Base-by-base conservation (phyloP, 2,888 invertebrate species). In the Hyposoter didymator region DNA sequence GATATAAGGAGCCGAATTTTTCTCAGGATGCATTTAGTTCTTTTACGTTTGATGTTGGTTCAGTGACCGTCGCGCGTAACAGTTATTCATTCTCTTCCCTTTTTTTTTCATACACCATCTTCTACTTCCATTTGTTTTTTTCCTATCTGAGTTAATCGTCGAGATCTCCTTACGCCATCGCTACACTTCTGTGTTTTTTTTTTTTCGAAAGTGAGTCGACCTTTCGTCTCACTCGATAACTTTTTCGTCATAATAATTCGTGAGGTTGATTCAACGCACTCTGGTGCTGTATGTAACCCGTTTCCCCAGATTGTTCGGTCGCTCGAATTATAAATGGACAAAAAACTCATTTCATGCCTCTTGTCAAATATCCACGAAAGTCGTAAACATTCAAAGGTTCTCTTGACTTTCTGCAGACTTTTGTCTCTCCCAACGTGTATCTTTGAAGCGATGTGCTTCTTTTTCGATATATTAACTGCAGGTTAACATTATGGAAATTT, bases 401-500 rank as follows among this genome's bases (percentile, higher is more conserved):
- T 22, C 17, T 39, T 59, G n/a, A 14, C 43, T 73, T 59, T 22
- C 7, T 73, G 19, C 43, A 22, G 6, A 59, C 22, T 59, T n/a
- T 73, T 17, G 22, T 55, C 7, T 10, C 14, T 22, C 6, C 2
- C 22, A 17, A 19, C 8, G 39, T 55, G n/a, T 17, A 47, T 28
- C 62, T 32, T 64, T 35, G 19, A 39, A 43, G n/a, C 6, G 35
- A n/a, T 1, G 39, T 19, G 39, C 8, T 39, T 39, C 39, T 66
- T 12, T n/a, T 10, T 66, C 7, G 47, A 49, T 70, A 10, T 7
- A 47, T 17, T 12, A 0, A 45, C 14, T 69, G 28, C 28, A 39
- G n/a, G n/a, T 17, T 1, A 72, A 19, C 88, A 91, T 90, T 89
- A 90, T 89, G 49, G 84, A 85, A 88, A 87, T 75, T 86, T 89